phyloP scores from a whole-genome alignment of 2,797 vertebrate species.

The Anableps anableps region DNA sequence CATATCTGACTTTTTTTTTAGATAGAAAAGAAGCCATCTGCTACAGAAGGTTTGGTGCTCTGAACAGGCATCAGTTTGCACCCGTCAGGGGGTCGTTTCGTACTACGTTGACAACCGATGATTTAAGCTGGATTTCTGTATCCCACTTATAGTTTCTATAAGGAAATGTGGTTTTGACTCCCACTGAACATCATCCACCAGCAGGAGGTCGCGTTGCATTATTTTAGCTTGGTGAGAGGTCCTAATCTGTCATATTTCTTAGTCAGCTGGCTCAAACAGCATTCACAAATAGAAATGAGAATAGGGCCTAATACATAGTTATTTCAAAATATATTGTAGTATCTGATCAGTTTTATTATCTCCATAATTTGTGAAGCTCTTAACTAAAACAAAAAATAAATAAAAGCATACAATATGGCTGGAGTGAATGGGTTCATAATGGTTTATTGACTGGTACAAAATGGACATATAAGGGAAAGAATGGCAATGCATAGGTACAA shows the following conservation, averaged over 20 bases:
- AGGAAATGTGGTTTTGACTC: neutral
- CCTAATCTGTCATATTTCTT: neutral
- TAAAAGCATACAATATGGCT: neutral
- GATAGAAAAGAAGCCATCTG: neutral
- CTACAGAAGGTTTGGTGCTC: neutral
- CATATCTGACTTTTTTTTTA: neutral
- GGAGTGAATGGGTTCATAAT: neutral
- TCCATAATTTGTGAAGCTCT: neutral
- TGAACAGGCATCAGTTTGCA: neutral
- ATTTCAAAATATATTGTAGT: neutral
- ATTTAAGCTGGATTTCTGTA: neutral
- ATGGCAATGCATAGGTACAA: no score
- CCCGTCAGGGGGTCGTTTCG: neutral
- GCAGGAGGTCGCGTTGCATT: neutral
- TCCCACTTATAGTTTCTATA: neutral
- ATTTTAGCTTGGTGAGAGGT: neutral
- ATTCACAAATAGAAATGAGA: neutral
- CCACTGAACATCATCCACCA: neutral
- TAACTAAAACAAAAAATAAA: neutral
- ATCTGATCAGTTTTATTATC: neutral
- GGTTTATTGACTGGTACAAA: neutral
- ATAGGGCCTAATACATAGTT: neutral
- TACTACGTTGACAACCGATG: neutral
- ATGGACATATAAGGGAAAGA: neutral
- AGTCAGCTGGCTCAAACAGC: neutral